phyloP scores from a whole-genome alignment of 2,888 invertebrate genomes.

The Hipparchia semele region DNA sequence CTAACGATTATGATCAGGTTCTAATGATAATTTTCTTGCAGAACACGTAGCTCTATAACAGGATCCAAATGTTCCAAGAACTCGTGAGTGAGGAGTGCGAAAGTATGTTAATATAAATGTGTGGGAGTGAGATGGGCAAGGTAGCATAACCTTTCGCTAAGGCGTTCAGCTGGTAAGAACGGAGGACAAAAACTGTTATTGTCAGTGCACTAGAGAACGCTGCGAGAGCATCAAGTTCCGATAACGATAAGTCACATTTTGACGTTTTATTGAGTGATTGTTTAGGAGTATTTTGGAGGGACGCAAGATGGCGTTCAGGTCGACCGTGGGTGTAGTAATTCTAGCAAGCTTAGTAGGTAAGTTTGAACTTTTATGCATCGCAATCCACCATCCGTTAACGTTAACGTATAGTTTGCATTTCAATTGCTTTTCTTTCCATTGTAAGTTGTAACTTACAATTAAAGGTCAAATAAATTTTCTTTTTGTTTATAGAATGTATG shows the following conservation, averaged over 20 bases:
- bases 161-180: constrained; percentile 67
- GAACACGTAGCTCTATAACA: constrained; percentile 76
- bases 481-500: not conserved
- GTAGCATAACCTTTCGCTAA: constrained; percentile 74
- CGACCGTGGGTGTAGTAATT: constrained; percentile 59
- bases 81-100: constrained; percentile 51
- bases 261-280: constrained; percentile 62
- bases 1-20: constrained; percentile 27
- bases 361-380: constrained; percentile 45
- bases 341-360: constrained; percentile 72
- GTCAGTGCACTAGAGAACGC: constrained; percentile 74
- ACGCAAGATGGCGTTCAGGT: constrained; percentile 72
- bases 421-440: constrained; percentile 25
- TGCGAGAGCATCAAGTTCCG: constrained; percentile 68
- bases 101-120: constrained; percentile 45
- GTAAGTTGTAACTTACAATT: not conserved
- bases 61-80: constrained; percentile 60
- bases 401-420: constrained; percentile 27
- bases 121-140: constrained; percentile 57
- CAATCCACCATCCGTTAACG: constrained; percentile 31
- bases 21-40: constrained; percentile 65
- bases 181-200: constrained; percentile 74
- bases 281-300: constrained; percentile 56
- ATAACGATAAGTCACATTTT: constrained; percentile 66
- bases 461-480: not conserved